Evolutionary conservation across 2,797 vertebrate species (phyloP).

Genomic region (Hozukius guyotensis): DNA sequence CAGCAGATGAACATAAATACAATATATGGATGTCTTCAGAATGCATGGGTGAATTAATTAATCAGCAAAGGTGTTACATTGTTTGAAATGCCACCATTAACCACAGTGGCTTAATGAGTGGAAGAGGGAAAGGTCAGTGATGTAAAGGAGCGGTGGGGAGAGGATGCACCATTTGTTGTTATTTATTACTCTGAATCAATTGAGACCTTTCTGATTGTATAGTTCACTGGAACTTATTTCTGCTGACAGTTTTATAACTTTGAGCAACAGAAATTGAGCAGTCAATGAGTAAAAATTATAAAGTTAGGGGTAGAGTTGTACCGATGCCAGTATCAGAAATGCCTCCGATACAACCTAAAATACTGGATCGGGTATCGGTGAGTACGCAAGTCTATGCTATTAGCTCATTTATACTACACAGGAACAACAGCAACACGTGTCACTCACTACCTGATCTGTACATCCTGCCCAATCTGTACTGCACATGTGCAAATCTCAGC

Average conservation of each 20-base stretch:
- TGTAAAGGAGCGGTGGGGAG: slow-evolving; percentile 57
- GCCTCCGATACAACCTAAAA: not conserved
- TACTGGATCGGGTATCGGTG: not conserved
- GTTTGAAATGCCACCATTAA: slow-evolving; percentile 85
- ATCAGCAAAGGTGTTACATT: slow-evolving; percentile 81
- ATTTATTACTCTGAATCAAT: slow-evolving; percentile 79
- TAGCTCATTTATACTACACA: not conserved
- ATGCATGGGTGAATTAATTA: slow-evolving; percentile 73
- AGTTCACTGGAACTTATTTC: slow-evolving; percentile 39
- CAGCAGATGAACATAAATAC: slow-evolving; percentile 31
- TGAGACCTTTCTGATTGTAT: slow-evolving; percentile 56
- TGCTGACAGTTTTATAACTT: slow-evolving; percentile 30
- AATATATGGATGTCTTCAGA: slow-evolving; percentile 64
- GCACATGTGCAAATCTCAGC: not conserved
- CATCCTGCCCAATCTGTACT: too few relatives aligned
- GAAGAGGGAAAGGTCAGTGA: slow-evolving; percentile 83
- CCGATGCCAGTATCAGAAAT: not conserved
- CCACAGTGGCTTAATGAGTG: slow-evolving; percentile 81
- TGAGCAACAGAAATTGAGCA: not conserved
- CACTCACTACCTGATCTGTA: not conserved
- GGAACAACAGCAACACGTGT: not conserved
- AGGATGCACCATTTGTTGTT: slow-evolving; percentile 68
- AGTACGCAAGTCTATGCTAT: not conserved
- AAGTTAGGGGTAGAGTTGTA: not conserved
- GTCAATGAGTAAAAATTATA: not conserved